Conservation (phyloP, 2,113 vertebrate genomes). For the Peromyscus maniculatus region DNA sequence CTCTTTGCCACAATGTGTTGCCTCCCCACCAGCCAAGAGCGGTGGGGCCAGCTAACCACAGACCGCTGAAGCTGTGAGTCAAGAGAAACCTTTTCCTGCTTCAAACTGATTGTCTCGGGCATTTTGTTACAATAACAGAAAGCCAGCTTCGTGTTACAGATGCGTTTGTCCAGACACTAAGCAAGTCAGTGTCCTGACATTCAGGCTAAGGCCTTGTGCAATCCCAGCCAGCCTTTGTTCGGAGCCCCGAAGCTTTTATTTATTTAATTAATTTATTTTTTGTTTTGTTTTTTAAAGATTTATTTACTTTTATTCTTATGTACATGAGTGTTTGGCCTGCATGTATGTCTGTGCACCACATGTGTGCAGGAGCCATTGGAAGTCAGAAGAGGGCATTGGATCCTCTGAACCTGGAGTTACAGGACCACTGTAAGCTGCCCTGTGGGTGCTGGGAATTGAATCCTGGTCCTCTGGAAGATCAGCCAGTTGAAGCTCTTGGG, state of each 20-base stretch:
- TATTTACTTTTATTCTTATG: neutral
- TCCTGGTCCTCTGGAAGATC: neutral
- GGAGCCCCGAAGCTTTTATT: neutral
- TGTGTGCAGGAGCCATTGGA: neutral
- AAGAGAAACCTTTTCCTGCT: neutral
- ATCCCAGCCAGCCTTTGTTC: neutral
- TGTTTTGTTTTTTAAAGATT: neutral
- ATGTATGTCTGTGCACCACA: neutral
- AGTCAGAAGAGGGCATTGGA: neutral
- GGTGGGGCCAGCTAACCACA: neutral
- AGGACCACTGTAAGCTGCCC: neutral
- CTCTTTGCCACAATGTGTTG: neutral
- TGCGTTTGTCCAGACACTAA: neutral
- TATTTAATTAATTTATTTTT: too few relatives aligned
- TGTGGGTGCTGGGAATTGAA: neutral
- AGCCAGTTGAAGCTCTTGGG: neutral
- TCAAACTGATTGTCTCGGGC: neutral
- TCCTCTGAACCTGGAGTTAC: neutral
- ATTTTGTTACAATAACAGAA: constrained; percentile 23
- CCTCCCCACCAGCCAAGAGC: neutral
- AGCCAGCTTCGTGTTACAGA: neutral
- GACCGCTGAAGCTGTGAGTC: neutral
- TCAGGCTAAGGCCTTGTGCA: neutral
- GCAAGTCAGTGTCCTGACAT: neutral
- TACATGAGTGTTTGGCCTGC: neutral